phyloP scores from a whole-genome alignment of 2,888 invertebrate species.

The Conistra vaccinii region DNA sequence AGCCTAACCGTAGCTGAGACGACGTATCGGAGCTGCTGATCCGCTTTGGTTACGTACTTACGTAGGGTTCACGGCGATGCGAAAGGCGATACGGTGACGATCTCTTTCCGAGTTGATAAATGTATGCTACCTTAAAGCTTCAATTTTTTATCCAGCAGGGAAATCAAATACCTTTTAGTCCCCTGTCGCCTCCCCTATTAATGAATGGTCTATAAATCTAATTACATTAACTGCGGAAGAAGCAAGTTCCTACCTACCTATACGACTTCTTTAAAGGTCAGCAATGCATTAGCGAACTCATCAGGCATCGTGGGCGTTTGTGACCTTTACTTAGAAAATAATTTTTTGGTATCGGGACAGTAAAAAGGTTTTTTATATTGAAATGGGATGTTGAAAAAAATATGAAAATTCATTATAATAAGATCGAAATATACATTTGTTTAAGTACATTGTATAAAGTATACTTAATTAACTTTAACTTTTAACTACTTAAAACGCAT shows the following conservation, averaged over 20 bases:
- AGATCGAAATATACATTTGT: too few relatives aligned
- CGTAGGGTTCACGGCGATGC: too few relatives aligned
- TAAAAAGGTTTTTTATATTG: background rate
- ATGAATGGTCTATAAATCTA: background rate
- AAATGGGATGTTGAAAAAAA: too few relatives aligned
- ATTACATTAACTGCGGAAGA: background rate
- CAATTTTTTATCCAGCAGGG: too few relatives aligned
- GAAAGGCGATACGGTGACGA: too few relatives aligned
- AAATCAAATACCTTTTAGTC: constrained; percentile 12
- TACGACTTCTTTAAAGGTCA: constrained; percentile 11
- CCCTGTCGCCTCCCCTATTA: background rate
- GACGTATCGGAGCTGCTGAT: too few relatives aligned
- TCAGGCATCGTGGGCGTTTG: background rate
- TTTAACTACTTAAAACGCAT: too few relatives aligned
- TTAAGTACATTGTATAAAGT: background rate
- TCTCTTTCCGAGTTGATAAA: too few relatives aligned
- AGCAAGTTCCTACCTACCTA: background rate
- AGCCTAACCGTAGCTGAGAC: too few relatives aligned
- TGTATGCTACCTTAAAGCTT: too few relatives aligned
- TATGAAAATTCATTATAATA: background rate
- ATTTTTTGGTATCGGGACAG: background rate
- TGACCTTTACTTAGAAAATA: background rate
- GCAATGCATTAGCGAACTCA: background rate
- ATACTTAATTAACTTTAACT: too few relatives aligned
- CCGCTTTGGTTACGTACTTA: too few relatives aligned